Conservation (phyloP, 2,888 invertebrate species). For the Protodeltote pygarga region DNA sequence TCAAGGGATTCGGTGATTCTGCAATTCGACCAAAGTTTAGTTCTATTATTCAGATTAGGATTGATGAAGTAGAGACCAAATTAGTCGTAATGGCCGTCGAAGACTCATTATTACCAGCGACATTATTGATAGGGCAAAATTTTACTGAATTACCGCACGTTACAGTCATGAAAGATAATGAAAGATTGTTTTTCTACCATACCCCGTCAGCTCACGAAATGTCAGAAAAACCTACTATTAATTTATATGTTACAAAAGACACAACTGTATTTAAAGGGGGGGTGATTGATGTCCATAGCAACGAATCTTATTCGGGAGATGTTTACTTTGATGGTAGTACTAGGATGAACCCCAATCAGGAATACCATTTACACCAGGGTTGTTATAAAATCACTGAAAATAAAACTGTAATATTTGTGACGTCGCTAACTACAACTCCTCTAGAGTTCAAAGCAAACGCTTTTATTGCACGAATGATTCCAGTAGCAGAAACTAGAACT, state of each 20-base stretch:
- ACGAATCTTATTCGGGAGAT: background rate
- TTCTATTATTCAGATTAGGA: background rate
- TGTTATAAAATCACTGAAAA: background rate
- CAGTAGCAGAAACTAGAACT: background rate
- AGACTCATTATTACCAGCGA: background rate
- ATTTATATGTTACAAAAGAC: too few species aligned
- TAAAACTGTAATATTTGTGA: background rate
- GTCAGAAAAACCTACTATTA: too few species aligned
- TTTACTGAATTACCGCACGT: constrained; percentile 1
- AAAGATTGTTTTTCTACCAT: background rate
- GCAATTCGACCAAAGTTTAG: background rate
- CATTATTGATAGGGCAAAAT: constrained; percentile 1
- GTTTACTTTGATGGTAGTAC: background rate
- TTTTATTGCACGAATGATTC: background rate
- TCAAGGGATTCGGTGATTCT: constrained; percentile 1
- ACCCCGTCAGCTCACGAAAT: too few species aligned
- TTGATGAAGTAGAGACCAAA: background rate
- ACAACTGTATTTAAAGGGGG: too few species aligned
- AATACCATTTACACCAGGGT: background rate
- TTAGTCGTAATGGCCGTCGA: background rate
- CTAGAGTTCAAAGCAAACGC: background rate
- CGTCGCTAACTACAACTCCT: background rate
- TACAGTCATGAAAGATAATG: background rate
- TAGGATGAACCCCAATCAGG: background rate
- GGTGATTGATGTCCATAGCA: background rate